A percentile compares a stretch with the other conserved stretches of the same genome.
These are phyloP conservation scores for Clitarchus hookeri DNA, from an alignment of 2,888 invertebrate genomes.

Conservation along the genomic window DNA sequence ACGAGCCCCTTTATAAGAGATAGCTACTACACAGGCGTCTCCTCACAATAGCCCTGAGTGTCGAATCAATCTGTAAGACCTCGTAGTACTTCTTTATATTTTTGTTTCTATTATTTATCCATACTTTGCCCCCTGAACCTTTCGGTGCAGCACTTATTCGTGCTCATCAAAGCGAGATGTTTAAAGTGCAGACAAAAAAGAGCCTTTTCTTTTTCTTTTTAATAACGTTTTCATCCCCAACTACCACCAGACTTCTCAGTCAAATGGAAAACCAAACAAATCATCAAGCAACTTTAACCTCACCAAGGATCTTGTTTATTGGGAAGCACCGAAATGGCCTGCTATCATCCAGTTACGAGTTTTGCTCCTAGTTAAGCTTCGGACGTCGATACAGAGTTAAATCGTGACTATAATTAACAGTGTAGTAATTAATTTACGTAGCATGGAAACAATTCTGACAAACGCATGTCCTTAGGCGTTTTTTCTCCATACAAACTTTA, in stretches of 20 bases:
- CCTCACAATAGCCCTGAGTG: not conserved
- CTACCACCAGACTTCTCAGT: not conserved
- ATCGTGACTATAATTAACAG: too few relatives aligned
- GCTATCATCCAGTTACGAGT: not conserved
- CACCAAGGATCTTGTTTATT: too few relatives aligned
- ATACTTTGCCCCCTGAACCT: not conserved
- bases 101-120: not conserved
- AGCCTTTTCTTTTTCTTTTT: not conserved
- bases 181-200: not conserved
- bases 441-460: too few relatives aligned
- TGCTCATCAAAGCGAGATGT: not conserved
- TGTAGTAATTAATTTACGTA: too few relatives aligned
- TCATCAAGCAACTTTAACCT: not conserved
- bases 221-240: not conserved
- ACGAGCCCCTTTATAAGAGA: not conserved
- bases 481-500: too few relatives aligned
- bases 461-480: too few relatives aligned
- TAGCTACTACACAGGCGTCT: not conserved
- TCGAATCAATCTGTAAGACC: slow-evolving; percentile 1
- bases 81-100: not conserved
- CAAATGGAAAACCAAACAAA: not conserved
- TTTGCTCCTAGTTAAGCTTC: too few relatives aligned
- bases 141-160: not conserved
- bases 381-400: too few relatives aligned
- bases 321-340: not conserved